Evolutionary conservation across 2,113 vertebrate genomes (phyloP), one percentile per base, ranked within the genome.

Genomic region (Cyrtonyx montezumae): DNA sequence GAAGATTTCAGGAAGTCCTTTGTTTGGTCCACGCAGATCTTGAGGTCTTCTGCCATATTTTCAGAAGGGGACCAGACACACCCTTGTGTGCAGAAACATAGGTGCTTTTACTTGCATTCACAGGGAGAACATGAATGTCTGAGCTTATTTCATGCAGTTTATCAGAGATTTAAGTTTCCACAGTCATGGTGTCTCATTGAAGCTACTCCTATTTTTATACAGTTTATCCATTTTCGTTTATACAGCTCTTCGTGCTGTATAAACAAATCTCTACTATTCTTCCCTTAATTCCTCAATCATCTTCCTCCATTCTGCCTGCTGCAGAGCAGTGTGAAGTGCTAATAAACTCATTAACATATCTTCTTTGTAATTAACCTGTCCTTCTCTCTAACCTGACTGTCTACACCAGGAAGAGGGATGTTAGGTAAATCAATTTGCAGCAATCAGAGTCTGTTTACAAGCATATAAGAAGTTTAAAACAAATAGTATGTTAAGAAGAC

Each of bases 281-380:
- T 82, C 63, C 42, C 14, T 68, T 28, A 71, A 7, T 83, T 94
- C 71, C 76, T 78, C 20, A 23, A 0, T 56, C 1, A 0, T 83
- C 48, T 43, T 80, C 36, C 37, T 70, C 18, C 43, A 87, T 91
- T 87, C 75, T 84, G n/a, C 53, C n/a, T 61, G n/a, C 43, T 88
- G 48, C 49, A 36, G 79, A 59, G 53, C 77, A 90, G 15, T n/a
- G 53, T 69, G 65, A 92, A 91, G 66, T 95, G 71, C 85, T 96
- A 96, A 97, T 96, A 94, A 79, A 5, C 1, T 83, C 94, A 95
- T 96, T 96, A 96, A 76, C 89, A 91, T 70, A 78, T 87, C 48
- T 73, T 56, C 79, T 86, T 94, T 58, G 23, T 68, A 79, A 94
- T 95, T 91, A 94, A 86, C 84, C 59, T 55, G 48, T 61, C 45